Evolutionary conservation across 2,113 vertebrate genomes (phyloP), one percentile per base, ranked within the genome.

Genomic region (Montifringilla adamsi): DNA sequence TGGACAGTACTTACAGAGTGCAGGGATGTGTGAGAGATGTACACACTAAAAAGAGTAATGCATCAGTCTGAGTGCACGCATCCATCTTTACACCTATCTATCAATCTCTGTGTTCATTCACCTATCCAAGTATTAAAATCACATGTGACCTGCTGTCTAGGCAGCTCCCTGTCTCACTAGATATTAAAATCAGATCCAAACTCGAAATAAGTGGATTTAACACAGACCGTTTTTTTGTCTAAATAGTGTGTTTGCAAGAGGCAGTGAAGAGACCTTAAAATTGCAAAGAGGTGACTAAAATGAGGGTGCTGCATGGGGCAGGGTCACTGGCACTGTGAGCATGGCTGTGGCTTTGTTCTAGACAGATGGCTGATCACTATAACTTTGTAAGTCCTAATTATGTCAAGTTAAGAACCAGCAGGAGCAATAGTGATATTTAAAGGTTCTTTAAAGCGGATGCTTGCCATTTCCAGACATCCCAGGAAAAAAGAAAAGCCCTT

Each of bases 121-220:
- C 89, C 91, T 95, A 90, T 91, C 70, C 33, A 21, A 91, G 67
- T 76, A 94, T 94, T 95, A 92, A 96, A 97, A 93, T 93, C 91
- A 62, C 95, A 91, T 96, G 95, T 75, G 90, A 82, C 93, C 84
- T 84, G 62, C 87, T 93, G 79, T 90, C 87, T 92, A 6, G 67
- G 75, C 87, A 84, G 78, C 75, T 85, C 74, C 81, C 89, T 78
- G 43, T 93, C 84, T 92, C 84, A 94, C 68, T 56, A 89, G 80
- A 56, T 92, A 89, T 41, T 92, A 92, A 95, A 95, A 79, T 95
- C 76, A 74, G 43, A 83, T 79, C 47, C 63, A 93, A 94, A 63
- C 49, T 84, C 62, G 74, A 84, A 87, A 75, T 68, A 91, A 66
- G 93, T 75, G 47, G 58, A 46, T 87, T 37, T 92, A 83, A 95